Evolutionary conservation across 2,888 invertebrate species (phyloP).

Genomic region (Tryphoninae sp.): DNA sequence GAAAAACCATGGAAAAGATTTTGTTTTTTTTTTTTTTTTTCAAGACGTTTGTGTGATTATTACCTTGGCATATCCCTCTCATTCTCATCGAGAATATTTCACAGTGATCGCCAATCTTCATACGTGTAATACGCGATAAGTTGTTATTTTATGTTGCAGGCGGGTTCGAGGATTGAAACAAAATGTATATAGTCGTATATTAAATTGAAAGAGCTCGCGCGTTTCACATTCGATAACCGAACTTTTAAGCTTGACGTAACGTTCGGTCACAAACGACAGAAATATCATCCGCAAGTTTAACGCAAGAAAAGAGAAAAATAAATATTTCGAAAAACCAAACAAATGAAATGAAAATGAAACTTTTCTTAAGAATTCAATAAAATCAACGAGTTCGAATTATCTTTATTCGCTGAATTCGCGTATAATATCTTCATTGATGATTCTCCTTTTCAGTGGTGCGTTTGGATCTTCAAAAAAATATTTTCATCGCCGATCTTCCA

Average conservation of each 20-base stretch:
- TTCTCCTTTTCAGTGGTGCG: neutral
- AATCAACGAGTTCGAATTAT: neutral
- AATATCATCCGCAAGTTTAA: neutral
- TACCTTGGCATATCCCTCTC: constrained; percentile 40
- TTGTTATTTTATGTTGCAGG: neutral
- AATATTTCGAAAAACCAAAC: neutral
- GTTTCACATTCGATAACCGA: no score
- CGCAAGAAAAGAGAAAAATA: neutral
- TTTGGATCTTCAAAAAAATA: neutral
- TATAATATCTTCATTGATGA: constrained; percentile 47
- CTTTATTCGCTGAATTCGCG: neutral
- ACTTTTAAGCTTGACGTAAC: constrained; percentile 4
- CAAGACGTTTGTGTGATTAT: constrained; percentile 25
- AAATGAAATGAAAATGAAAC: neutral
- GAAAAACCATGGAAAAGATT: neutral
- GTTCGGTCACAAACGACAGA: neutral
- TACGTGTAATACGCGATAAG: neutral
- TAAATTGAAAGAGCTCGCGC: no score
- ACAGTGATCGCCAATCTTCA: neutral
- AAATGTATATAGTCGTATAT: neutral
- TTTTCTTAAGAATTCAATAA: neutral
- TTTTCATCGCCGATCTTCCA: neutral
- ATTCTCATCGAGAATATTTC: neutral
- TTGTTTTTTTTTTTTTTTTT: neutral
- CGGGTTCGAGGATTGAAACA: neutral